These are phyloP conservation scores for Globia sparganii DNA, from an alignment of 2,888 invertebrate genomes.

Conservation along the genomic window DNA sequence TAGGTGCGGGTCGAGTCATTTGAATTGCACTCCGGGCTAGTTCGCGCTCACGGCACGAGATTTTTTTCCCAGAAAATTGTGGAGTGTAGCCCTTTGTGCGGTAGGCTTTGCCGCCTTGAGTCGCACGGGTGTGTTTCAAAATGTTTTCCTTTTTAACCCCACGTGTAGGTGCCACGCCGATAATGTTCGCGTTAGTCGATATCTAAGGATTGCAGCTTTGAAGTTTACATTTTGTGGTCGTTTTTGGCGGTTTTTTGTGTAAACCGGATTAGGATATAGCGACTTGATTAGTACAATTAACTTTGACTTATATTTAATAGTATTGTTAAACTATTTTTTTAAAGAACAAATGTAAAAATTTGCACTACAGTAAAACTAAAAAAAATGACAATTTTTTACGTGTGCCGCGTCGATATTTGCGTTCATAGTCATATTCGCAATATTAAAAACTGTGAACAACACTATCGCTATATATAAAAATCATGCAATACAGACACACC, in stretches of 20 bases:
- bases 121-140: slow-evolving; percentile 73
- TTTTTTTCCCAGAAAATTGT: slow-evolving; percentile 86
- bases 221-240: not conserved
- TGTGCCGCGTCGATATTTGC: not conserved
- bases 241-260: not conserved
- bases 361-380: not conserved
- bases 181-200: slow-evolving; percentile 44
- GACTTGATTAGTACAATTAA: not conserved
- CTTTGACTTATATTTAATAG: not conserved
- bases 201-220: slow-evolving; percentile 13
- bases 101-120: slow-evolving; percentile 79
- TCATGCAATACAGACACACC: slow-evolving; percentile 37
- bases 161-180: slow-evolving; percentile 43
- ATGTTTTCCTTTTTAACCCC: slow-evolving; percentile 67
- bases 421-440: slow-evolving; percentile 9
- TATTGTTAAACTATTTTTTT: not conserved
- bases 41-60: slow-evolving; percentile 78
- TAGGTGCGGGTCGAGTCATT: slow-evolving; percentile 78
- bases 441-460: not conserved
- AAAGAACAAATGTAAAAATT: not conserved
- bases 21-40: slow-evolving; percentile 77
- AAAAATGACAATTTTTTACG: too few species aligned
- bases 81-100: slow-evolving; percentile 83
- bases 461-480: slow-evolving; percentile 53
- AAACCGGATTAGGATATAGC: not conserved